These are phyloP conservation scores for Cygnus atratus DNA, from an alignment of 2,113 vertebrate species.

Conservation along the genomic window DNA sequence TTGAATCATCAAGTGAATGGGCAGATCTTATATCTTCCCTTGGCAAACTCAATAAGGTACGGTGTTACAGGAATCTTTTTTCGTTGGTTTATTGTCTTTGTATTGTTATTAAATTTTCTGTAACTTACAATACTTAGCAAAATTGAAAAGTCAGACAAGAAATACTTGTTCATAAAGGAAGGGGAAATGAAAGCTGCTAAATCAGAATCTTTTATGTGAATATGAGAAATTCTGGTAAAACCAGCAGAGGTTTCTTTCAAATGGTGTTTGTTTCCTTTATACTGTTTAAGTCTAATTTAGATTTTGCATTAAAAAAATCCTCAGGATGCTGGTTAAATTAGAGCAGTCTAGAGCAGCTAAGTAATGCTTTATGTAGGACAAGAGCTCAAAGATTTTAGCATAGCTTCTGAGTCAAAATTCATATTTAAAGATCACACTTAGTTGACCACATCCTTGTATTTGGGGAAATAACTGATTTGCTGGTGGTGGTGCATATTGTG, in stretches of 20 bases:
- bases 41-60: constrained; percentile 98
- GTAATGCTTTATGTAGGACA: not conserved
- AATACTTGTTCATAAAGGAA: not conserved
- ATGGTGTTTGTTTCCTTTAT: not conserved
- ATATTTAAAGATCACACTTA: not conserved
- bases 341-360: not conserved
- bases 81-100: not conserved
- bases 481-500: not conserved
- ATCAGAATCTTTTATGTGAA: not conserved
- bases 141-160: not conserved
- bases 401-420: not conserved
- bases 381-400: not conserved
- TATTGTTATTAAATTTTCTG: not conserved
- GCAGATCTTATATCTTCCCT: constrained; percentile 97
- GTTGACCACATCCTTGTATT: not conserved
- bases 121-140: not conserved
- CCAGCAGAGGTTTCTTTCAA: not conserved
- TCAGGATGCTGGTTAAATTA: not conserved
- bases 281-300: not conserved
- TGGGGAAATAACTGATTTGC: not conserved
- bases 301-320: not conserved
- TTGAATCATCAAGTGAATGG: constrained; percentile 98
- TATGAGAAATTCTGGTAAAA: not conserved
- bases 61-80: not conserved
- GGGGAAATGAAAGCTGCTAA: not conserved